phyloP scores from a whole-genome alignment of 2,888 invertebrate genomes.

The Euplexia lucipara region DNA sequence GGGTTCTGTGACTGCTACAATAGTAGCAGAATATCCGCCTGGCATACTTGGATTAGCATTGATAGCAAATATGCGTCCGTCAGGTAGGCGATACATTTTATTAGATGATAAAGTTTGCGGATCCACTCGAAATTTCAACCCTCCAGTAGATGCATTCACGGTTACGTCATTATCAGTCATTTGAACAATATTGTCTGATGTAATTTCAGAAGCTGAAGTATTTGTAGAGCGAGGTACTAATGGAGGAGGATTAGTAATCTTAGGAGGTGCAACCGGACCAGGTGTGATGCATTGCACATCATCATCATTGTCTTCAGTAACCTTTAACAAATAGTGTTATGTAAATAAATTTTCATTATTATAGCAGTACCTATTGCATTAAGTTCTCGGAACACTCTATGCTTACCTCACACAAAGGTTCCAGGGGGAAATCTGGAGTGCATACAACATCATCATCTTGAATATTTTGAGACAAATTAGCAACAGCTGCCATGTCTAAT shows the following conservation, averaged over 20 bases:
- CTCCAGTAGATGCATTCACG: slow-evolving; percentile 86
- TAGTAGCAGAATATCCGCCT: slow-evolving; percentile 89
- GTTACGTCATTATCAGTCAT: slow-evolving; percentile 90
- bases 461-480: slow-evolving; percentile 54
- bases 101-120: slow-evolving; percentile 89
- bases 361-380: not conserved
- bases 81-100: slow-evolving; percentile 89
- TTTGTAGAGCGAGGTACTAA: slow-evolving; percentile 64
- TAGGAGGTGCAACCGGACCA: slow-evolving; percentile 76
- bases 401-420: slow-evolving; percentile 86
- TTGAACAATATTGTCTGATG: slow-evolving; percentile 85
- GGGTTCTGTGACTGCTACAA: slow-evolving; percentile 85
- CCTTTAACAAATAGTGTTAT: slow-evolving; percentile 75
- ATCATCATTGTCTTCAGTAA: slow-evolving; percentile 87
- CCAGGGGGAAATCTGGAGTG: slow-evolving; percentile 91
- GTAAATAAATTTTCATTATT: too few relatives aligned
- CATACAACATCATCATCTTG: slow-evolving; percentile 91
- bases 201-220: slow-evolving; percentile 67
- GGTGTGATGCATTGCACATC: slow-evolving; percentile 89
- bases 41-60: slow-evolving; percentile 88
- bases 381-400: not conserved
- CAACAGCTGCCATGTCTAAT: slow-evolving; percentile 80
- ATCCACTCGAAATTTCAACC: slow-evolving; percentile 88
- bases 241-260: slow-evolving; percentile 69
- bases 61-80: slow-evolving; percentile 88